These are phyloP conservation scores for Anthrax anthrax DNA, from an alignment of 2,888 invertebrate genomes.

Conservation along the genomic window DNA sequence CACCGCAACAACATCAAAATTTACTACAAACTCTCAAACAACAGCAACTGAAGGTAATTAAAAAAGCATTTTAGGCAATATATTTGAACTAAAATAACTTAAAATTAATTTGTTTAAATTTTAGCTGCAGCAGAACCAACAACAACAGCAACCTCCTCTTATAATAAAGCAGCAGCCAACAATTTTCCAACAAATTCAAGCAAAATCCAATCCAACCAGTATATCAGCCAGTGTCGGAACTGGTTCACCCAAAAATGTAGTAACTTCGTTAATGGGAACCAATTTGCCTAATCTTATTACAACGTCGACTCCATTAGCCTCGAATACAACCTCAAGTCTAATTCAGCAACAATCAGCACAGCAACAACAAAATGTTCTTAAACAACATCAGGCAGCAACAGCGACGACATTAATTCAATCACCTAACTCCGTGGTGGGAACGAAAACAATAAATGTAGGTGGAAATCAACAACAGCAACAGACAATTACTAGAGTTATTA, in stretches of 20 bases:
- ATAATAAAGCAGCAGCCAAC: conserved; percentile 12
- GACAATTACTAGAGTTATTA: conserved; percentile 18
- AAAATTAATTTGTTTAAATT: neutral
- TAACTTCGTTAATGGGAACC: conserved; percentile 6
- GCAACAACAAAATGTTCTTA: conserved; percentile 9
- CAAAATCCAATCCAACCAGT: neutral
- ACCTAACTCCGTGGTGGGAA: neutral
- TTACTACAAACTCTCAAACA: conserved; percentile 30
- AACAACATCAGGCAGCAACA: conserved; percentile 6
- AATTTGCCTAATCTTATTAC: conserved; percentile 6
- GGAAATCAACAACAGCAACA: conserved; percentile 14
- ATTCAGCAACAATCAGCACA: conserved; percentile 10
- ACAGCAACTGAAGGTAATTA: conserved; percentile 11
- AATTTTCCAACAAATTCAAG: conserved; percentile 9
- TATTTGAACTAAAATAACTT: neutral
- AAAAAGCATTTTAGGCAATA: neutral
- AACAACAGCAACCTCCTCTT: conserved; percentile 11
- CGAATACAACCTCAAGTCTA: conserved; percentile 1
- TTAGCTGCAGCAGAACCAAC: conserved; percentile 1
- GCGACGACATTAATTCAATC: conserved; percentile 1
- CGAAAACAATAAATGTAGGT: conserved; percentile 11
- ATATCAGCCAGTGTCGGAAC: conserved; percentile 4
- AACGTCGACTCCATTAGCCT: neutral
- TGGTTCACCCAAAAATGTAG: conserved; percentile 6
- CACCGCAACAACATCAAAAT: conserved; percentile 29